Evolutionary conservation across 1,140 invertebrate species (phyloP).

Genomic region (Drosophila fuyamai): DNA sequence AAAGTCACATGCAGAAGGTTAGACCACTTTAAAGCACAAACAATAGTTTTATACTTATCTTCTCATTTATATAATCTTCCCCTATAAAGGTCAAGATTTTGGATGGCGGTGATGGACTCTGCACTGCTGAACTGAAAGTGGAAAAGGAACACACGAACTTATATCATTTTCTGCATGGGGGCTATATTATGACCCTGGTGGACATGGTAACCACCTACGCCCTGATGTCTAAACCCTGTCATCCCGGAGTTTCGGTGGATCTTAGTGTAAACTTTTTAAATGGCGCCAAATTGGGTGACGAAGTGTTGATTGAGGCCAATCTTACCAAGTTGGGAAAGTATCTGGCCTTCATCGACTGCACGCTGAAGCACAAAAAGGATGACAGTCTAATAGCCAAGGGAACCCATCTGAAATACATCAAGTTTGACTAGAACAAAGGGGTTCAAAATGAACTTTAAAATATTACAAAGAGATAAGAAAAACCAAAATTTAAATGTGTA

Average conservation of each 20-base stretch:
- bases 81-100: slow-evolving; percentile 88
- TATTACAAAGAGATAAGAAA: too few species aligned
- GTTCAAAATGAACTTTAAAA: too few species aligned
- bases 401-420: slow-evolving; percentile 90
- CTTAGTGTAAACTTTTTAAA: slow-evolving; percentile 91
- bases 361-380: slow-evolving; percentile 89
- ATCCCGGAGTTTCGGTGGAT: slow-evolving; percentile 91
- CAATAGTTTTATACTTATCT: too few species aligned
- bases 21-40: neutral
- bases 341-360: slow-evolving; percentile 92
- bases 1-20: slow-evolving; percentile 70
- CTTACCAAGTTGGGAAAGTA: slow-evolving; percentile 91
- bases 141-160: slow-evolving; percentile 91
- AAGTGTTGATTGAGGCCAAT: slow-evolving; percentile 91
- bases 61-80: neutral
- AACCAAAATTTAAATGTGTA: too few species aligned
- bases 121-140: slow-evolving; percentile 91
- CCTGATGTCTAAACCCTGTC: slow-evolving; percentile 88
- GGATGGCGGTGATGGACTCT: slow-evolving; percentile 88
- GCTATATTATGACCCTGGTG: slow-evolving; percentile 92
- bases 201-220: slow-evolving; percentile 94
- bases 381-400: slow-evolving; percentile 91
- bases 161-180: slow-evolving; percentile 92
- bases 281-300: slow-evolving; percentile 90
- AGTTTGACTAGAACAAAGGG: slow-evolving; percentile 22